A percentile compares a stretch with the other conserved stretches of the same genome.
These are phyloP conservation scores for Zoroaster sp. DNA, from an alignment of 53 echinoderm and acorn worm genomes.

Conservation along the genomic window DNA sequence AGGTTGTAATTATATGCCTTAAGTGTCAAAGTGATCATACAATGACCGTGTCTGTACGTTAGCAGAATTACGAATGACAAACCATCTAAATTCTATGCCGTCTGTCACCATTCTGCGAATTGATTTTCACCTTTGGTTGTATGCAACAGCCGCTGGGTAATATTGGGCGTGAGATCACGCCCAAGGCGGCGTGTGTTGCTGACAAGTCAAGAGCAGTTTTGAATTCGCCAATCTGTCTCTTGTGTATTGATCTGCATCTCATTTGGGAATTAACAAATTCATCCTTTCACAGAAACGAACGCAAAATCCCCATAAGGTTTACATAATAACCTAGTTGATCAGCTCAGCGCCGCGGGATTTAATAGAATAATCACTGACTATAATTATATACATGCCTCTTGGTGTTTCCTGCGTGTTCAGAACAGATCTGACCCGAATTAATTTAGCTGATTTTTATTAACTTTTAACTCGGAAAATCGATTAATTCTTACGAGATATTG, in stretches of 20 bases:
- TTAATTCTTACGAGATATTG: too few species aligned
- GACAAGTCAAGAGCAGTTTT: background rate
- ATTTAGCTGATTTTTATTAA: too few species aligned
- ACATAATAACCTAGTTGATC: too few species aligned
- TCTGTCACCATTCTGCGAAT: background rate
- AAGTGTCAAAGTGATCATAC: background rate
- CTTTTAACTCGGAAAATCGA: too few species aligned
- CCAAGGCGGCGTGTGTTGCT: background rate
- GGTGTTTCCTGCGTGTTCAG: too few species aligned
- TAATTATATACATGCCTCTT: too few species aligned
- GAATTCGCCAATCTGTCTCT: conserved; percentile 19
- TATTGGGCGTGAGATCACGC: background rate
- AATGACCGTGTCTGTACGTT: background rate
- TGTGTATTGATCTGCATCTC: background rate
- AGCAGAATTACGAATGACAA: background rate
- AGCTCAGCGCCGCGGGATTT: too few species aligned
- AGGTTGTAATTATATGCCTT: background rate
- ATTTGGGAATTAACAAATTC: background rate
- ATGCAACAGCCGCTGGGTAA: background rate
- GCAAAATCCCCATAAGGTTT: background rate
- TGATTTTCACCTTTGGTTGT: background rate
- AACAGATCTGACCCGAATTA: too few species aligned
- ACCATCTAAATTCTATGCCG: background rate
- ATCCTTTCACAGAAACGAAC: background rate
- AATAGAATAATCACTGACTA: too few species aligned